A percentile compares a stretch with the other conserved stretches of the same genome.
phyloP scores from a whole-genome alignment of 2,888 invertebrate genomes.

The Lissocephala sabroskyi region DNA sequence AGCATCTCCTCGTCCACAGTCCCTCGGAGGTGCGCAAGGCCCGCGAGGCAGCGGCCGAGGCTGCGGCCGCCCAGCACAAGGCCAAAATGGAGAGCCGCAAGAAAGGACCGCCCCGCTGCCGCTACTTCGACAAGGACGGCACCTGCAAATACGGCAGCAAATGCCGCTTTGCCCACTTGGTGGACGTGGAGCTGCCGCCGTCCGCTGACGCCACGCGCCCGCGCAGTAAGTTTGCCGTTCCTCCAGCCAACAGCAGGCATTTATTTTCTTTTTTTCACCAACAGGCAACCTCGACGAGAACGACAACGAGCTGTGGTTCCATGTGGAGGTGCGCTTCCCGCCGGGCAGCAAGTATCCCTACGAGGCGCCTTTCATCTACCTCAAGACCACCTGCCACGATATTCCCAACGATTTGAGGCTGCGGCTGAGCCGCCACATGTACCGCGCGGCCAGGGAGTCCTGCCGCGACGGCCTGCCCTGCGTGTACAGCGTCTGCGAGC shows the following conservation, averaged over 20 bases:
- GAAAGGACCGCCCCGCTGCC: slow-evolving; percentile 74
- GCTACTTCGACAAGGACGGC: slow-evolving; percentile 75
- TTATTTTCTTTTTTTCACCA: not conserved
- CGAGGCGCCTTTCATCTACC: slow-evolving; percentile 81
- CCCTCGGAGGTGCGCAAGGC: slow-evolving; percentile 73
- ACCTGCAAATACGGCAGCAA: slow-evolving; percentile 82
- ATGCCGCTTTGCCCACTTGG: slow-evolving; percentile 82
- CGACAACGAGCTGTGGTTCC: slow-evolving; percentile 74
- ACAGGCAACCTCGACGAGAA: slow-evolving; percentile 47
- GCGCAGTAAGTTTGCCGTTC: not conserved
- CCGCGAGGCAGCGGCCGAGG: slow-evolving; percentile 67
- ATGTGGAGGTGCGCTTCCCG: slow-evolving; percentile 84
- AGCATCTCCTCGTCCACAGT: slow-evolving; percentile 77
- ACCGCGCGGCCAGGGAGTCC: slow-evolving; percentile 79
- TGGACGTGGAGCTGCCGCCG: slow-evolving; percentile 3
- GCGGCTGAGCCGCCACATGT: slow-evolving; percentile 78
- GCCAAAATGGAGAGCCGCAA: slow-evolving; percentile 38
- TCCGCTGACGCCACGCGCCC: no score
- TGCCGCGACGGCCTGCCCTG: slow-evolving; percentile 81
- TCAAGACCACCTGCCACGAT: slow-evolving; percentile 77
- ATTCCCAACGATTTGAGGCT: slow-evolving; percentile 79
- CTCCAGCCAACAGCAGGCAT: slow-evolving; percentile 9
- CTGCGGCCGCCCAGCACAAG: slow-evolving; percentile 66
- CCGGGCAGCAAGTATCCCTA: slow-evolving; percentile 81
- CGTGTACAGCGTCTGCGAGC: slow-evolving; percentile 81